phyloP scores from a whole-genome alignment of 2,113 vertebrate species.

The Nicator chloris region DNA sequence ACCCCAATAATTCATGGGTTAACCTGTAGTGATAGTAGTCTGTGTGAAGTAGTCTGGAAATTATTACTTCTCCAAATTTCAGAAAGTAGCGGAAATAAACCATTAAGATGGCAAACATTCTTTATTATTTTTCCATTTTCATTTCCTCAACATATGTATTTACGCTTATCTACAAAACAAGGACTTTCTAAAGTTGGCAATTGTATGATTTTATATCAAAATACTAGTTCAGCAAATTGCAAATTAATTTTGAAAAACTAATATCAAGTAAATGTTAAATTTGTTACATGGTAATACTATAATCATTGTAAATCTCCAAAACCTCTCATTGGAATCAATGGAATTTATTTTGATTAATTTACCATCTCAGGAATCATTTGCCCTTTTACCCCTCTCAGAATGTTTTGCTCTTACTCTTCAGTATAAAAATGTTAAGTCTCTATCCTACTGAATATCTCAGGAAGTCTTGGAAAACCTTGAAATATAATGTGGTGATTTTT shows the following conservation, averaged over 20 bases:
- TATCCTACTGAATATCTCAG: neutral
- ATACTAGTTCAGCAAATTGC: neutral
- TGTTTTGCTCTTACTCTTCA: neutral
- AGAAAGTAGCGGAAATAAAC: neutral
- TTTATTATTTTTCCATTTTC: neutral
- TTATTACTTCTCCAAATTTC: neutral
- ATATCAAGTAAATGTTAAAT: neutral
- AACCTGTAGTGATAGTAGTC: fast-evolving
- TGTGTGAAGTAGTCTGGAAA: neutral
- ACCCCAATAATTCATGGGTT: neutral
- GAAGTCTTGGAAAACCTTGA: neutral
- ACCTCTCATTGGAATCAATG: neutral
- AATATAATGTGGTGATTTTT: neutral
- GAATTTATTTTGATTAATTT: neutral
- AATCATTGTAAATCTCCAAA: neutral
- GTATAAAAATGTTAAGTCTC: neutral
- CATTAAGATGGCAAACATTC: neutral
- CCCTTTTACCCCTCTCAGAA: neutral
- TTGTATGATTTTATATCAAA: neutral
- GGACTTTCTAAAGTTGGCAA: neutral
- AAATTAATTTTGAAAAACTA: neutral
- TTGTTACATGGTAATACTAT: neutral
- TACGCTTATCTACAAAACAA: neutral
- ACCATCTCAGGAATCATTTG: neutral
- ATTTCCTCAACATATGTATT: neutral